A percentile compares a stretch with the other conserved stretches of the same genome.
Conservation (phyloP, 2,113 vertebrate species). For the Mellivora capensis region DNA sequence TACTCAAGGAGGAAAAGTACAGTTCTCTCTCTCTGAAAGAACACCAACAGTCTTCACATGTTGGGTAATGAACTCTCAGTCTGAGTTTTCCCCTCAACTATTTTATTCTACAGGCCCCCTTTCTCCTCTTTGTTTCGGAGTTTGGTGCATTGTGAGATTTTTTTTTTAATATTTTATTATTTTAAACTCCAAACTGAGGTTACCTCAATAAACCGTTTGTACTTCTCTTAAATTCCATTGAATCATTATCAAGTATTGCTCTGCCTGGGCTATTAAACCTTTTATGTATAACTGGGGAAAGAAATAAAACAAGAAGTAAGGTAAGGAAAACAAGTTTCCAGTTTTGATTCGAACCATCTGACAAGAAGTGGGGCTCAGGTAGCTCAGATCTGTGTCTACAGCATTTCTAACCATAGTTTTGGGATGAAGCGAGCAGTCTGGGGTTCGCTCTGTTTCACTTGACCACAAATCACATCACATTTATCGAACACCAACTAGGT, state of each 20-base stretch:
- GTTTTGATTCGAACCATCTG: conserved; percentile 36
- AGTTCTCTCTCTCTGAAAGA: conserved; percentile 47
- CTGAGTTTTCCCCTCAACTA: conserved; percentile 56
- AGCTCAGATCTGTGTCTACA: background rate
- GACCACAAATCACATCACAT: background rate
- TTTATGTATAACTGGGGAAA: background rate
- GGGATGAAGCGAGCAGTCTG: background rate
- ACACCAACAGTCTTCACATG: conserved; percentile 45
- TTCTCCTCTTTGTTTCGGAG: conserved; percentile 34
- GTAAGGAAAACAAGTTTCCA: background rate
- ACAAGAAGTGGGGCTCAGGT: accelerated
- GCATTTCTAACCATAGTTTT: background rate
- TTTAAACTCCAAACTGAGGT: conserved; percentile 49
- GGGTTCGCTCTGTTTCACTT: background rate
- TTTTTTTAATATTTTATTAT: conserved; percentile 59
- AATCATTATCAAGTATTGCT: background rate
- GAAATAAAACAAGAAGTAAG: conserved; percentile 14
- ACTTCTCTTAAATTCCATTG: conserved; percentile 61
- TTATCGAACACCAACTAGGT: background rate
- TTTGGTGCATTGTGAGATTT: background rate
- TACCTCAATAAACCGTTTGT: conserved; percentile 32
- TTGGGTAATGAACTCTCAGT: conserved; percentile 69
- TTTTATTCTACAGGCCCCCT: conserved; percentile 22
- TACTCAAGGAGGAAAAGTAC: conserved; percentile 51
- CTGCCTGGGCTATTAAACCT: background rate